Evolutionary conservation across 2,113 vertebrate genomes (phyloP), one percentile per base, ranked within the genome.

Genomic region (Dendrocopos noguchii): DNA sequence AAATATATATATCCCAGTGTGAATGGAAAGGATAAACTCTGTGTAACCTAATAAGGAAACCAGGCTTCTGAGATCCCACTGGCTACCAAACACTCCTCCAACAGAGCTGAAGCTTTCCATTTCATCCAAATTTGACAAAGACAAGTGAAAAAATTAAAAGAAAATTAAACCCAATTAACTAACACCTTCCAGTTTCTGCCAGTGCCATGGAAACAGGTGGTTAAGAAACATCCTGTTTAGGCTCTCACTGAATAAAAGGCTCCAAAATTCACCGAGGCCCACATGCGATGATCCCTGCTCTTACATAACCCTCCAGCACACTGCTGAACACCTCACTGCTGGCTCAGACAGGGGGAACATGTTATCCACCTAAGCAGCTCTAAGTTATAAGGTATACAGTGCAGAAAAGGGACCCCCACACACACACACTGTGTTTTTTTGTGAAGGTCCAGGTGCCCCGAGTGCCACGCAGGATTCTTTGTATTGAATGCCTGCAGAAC

Each of bases 61-160:
- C 60, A 82, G 55, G 42, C 25, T 89, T 89, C 80, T 59, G 71
- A 94, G 60, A 88, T 42, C 55, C 55, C 29, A 84, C 8, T 77
- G 31, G 50, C 67, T 88, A 92, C 55, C 17, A 36, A 93, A 75
- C 5, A 39, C 15, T n/a, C 42, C 61, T 80, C 19, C 2, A 47
- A 72, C 3, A 78, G 13, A 71, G 25, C 25, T 78, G 36, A 86
- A 93, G 63, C 57, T 88, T 91, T 84, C 84, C 31, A 42, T 73
- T 80, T 93, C 88, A 93, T 65, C 16, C n/a, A 93, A 56, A 74
- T 86, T 74, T 78, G 85, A 93, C 55, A 90, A 25, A 83, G 10
- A 82, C 27, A 80, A 91, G 91, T 60, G 19, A 22, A 55, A 12
- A 20, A 20, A 46, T 18, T 9, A 47, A 52, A 24, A 52, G 24